Conservation (phyloP, 2,797 vertebrate species). For the Lacerta bilineata region DNA sequence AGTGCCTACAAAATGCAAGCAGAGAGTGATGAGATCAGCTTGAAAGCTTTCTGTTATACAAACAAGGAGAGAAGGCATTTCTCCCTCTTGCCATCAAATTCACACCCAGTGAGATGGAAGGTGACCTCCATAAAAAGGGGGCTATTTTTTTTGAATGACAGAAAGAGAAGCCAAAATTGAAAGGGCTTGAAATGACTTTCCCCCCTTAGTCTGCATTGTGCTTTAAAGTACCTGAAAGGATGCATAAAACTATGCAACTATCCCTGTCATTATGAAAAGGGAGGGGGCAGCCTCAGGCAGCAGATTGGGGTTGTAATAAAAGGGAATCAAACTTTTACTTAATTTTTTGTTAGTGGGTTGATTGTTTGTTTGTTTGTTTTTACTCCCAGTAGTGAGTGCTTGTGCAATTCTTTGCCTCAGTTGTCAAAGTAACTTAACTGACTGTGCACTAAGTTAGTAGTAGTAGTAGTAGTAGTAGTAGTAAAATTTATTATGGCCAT, state of each 20-base stretch:
- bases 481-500: too few relatives aligned
- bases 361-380: too few relatives aligned
- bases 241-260: background rate
- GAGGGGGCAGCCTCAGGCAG: too few relatives aligned
- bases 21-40: constrained; percentile 24
- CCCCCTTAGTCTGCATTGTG: background rate
- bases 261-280: background rate
- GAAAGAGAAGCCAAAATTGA: constrained; percentile 25
- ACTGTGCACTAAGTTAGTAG: too few relatives aligned
- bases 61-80: background rate
- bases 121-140: constrained; percentile 39
- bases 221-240: constrained; percentile 21
- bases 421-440: too few relatives aligned
- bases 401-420: too few relatives aligned
- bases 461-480: too few relatives aligned
- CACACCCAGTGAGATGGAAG: constrained; percentile 3
- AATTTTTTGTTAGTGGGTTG: too few relatives aligned
- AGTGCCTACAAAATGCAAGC: constrained; percentile 25
- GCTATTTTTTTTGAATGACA: constrained; percentile 3
- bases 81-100: background rate
- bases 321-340: too few relatives aligned
- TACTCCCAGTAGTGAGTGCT: too few relatives aligned
- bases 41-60: constrained; percentile 32
- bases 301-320: too few relatives aligned
- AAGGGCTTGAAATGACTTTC: constrained; percentile 18